Percentiles rank a stretch among this genome's conserved stretches.
Conservation (phyloP, 2,888 invertebrate species). For the Dasypogon diadema region DNA sequence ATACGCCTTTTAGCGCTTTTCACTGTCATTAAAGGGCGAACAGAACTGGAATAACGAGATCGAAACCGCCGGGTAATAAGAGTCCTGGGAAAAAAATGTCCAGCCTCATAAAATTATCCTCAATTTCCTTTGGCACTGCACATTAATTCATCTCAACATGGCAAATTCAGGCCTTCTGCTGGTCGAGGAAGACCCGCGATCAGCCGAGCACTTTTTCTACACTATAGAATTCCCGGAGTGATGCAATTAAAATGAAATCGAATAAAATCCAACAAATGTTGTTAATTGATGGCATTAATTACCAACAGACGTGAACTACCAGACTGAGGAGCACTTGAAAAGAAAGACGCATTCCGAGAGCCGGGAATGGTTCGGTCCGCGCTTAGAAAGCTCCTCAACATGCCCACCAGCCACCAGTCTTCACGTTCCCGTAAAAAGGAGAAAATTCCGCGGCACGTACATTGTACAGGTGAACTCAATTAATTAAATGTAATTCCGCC, state of each 20-base stretch:
- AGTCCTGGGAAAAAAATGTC: slow-evolving; percentile 29
- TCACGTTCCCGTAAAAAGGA: slow-evolving; percentile 23
- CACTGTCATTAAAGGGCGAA: not conserved
- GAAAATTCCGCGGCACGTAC: slow-evolving; percentile 45
- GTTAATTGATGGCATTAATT: slow-evolving; percentile 49
- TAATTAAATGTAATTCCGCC: slow-evolving; percentile 40
- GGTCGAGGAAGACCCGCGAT: not conserved
- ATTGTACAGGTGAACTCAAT: slow-evolving; percentile 46
- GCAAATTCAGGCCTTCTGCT: slow-evolving; percentile 2
- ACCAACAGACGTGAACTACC: slow-evolving; percentile 39
- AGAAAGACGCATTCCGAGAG: slow-evolving; percentile 15
- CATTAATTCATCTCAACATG: slow-evolving; percentile 26
- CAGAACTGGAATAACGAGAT: slow-evolving; percentile 20
- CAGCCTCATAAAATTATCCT: slow-evolving; percentile 39
- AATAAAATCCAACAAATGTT: slow-evolving; percentile 44
- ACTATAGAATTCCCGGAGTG: not conserved
- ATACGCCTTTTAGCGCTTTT: slow-evolving; percentile 15
- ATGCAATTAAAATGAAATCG: slow-evolving; percentile 45
- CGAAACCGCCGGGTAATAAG: not conserved
- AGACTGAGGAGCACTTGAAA: not conserved
- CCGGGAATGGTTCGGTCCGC: slow-evolving; percentile 22
- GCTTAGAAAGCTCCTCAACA: slow-evolving; percentile 34
- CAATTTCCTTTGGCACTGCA: slow-evolving; percentile 14
- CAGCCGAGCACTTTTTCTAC: not conserved
- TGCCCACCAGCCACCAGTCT: slow-evolving; percentile 37